Evolutionary conservation across 2,113 vertebrate species (phyloP).

Genomic region (Camelus dromedarius): DNA sequence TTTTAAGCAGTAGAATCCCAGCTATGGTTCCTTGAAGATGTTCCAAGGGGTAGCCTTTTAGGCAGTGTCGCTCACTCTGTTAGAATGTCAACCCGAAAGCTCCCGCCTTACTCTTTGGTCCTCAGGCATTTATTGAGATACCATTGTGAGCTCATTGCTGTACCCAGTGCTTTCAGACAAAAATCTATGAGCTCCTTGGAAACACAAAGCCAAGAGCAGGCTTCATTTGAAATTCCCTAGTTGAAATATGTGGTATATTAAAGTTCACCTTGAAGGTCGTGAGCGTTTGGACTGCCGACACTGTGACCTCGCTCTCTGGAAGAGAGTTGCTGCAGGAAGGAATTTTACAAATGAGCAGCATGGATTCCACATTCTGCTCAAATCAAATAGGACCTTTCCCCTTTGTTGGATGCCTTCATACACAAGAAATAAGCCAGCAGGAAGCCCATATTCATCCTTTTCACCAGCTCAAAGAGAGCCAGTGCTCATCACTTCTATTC

Average conservation of each 20-base stretch:
- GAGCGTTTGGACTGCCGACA: neutral
- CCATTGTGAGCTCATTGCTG: neutral
- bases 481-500: conserved; percentile 39
- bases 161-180: conserved; percentile 43
- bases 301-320: conserved; percentile 36
- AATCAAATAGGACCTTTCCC: conserved; percentile 65
- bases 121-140: neutral
- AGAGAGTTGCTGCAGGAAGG: neutral
- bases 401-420: conserved; percentile 62
- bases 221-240: conserved; percentile 60
- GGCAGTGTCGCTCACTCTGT: neutral
- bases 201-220: conserved; percentile 48
- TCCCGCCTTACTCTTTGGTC: neutral
- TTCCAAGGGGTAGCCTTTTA: neutral
- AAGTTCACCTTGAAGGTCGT: conserved; percentile 21
- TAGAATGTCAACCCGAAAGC: neutral
- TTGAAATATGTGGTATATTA: conserved; percentile 53
- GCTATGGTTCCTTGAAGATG: neutral
- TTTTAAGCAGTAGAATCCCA: neutral
- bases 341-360: conserved; percentile 49
- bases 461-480: conserved; percentile 44
- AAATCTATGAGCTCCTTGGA: conserved; percentile 32
- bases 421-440: conserved; percentile 45
- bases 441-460: conserved; percentile 42
- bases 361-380: conserved; percentile 43